phyloP scores from a whole-genome alignment of 2,888 invertebrate genomes.

The Meliscaeva auricollis region DNA sequence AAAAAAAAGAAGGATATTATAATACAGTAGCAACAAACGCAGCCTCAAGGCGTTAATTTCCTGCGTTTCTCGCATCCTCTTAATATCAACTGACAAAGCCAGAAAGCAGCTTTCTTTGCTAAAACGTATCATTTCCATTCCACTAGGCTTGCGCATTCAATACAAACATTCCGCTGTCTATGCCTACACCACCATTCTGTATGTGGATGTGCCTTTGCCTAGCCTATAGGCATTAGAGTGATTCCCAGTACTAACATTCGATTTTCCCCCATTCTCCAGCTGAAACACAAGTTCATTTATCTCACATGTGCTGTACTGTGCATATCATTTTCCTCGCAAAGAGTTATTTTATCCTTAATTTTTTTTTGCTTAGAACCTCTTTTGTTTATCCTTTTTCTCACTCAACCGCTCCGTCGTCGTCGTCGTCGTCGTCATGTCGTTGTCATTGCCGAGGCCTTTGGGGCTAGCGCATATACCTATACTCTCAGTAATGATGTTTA shows the following conservation, averaged over 20 bases:
- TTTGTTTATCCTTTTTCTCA: slow-evolving; percentile 50
- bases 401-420: slow-evolving; percentile 1
- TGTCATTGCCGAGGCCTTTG: slow-evolving; percentile 46
- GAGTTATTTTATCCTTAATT: slow-evolving; percentile 61
- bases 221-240: slow-evolving; percentile 37
- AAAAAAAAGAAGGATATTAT: not conserved
- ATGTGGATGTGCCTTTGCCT: not conserved
- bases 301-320: slow-evolving; percentile 61
- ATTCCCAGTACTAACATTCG: slow-evolving; percentile 60
- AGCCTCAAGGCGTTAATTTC: slow-evolving; percentile 63
- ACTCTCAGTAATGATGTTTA: slow-evolving; percentile 69
- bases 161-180: not conserved
- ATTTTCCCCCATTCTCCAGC: slow-evolving; percentile 41
- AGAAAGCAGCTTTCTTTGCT: slow-evolving; percentile 8
- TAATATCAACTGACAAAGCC: slow-evolving; percentile 47
- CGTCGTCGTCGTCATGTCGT: not conserved
- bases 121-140: slow-evolving; percentile 34
- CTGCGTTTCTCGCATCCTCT: slow-evolving; percentile 61
- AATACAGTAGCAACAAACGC: slow-evolving; percentile 1
- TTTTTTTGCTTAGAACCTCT: slow-evolving; percentile 14
- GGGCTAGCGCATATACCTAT: slow-evolving; percentile 46
- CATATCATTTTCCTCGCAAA: slow-evolving; percentile 66
- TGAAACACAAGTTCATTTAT: slow-evolving; percentile 64
- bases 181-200: not conserved
- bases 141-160: slow-evolving; percentile 29